A percentile compares a stretch with the other conserved stretches of the same genome.
phyloP scores from a whole-genome alignment of 2,888 invertebrate species.

The Ariolimax columbianus region DNA sequence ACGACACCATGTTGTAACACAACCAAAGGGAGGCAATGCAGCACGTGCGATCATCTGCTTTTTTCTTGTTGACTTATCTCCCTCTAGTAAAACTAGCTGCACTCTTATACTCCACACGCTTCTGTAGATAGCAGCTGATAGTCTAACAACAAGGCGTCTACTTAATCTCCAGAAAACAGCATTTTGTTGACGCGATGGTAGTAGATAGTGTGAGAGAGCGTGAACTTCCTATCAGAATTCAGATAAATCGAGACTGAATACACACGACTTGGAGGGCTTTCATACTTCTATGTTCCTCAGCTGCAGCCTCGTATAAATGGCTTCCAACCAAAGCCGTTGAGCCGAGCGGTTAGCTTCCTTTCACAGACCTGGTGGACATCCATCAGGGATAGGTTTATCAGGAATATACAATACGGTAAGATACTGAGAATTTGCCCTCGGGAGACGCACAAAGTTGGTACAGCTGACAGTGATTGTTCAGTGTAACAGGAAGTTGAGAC shows the following conservation, averaged over 20 bases:
- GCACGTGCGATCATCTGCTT: background rate
- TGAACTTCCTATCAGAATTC: background rate
- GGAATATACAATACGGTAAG: background rate
- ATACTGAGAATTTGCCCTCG: background rate
- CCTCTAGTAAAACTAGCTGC: background rate
- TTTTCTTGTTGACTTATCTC: background rate
- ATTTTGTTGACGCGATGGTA: conserved; percentile 16
- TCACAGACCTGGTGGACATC: background rate
- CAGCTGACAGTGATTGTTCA: too few relatives aligned
- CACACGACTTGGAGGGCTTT: background rate
- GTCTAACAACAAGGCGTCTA: background rate
- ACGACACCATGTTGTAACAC: background rate
- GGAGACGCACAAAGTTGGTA: background rate
- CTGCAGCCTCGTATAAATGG: background rate
- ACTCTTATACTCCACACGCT: background rate
- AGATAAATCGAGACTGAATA: conserved; percentile 35
- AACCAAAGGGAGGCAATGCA: background rate
- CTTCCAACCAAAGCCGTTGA: background rate
- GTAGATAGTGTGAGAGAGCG: background rate
- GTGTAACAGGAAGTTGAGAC: too few relatives aligned
- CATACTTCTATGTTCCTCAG: background rate
- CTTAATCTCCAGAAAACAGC: conserved; percentile 25
- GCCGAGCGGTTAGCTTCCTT: background rate
- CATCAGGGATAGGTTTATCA: background rate
- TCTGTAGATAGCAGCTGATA: background rate